phyloP scores from a whole-genome alignment of 2,888 invertebrate genomes.

The Aplocera efformata region DNA sequence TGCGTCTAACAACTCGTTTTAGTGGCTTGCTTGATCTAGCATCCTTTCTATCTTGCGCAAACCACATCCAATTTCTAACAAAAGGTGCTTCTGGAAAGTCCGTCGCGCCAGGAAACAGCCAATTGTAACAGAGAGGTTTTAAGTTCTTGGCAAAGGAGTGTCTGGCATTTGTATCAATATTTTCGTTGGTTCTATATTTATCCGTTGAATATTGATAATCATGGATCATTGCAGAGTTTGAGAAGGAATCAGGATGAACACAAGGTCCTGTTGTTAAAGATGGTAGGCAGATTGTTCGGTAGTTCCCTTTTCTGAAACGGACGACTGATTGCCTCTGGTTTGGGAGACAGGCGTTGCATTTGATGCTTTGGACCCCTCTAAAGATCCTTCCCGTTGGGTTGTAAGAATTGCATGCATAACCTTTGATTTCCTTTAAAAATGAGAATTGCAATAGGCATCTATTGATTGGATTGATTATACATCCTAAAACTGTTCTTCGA shows the following conservation, averaged over 20 bases:
- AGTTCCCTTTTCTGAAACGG: slow-evolving; percentile 8
- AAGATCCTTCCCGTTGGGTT: neutral
- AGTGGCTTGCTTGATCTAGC: neutral
- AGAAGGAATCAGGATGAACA: neutral
- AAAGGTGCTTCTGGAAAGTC: neutral
- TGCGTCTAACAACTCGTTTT: neutral
- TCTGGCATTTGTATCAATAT: slow-evolving; percentile 1
- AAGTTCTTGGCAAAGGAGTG: neutral
- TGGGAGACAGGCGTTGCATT: slow-evolving; percentile 6
- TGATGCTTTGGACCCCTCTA: slow-evolving; percentile 1
- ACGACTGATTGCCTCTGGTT: neutral
- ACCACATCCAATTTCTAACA: slow-evolving; percentile 20
- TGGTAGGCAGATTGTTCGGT: slow-evolving; percentile 1
- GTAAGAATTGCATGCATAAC: too few species aligned
- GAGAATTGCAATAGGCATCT: neutral
- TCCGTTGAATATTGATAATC: neutral
- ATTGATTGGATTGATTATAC: slow-evolving; percentile 2
- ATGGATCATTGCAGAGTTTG: neutral
- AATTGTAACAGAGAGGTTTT: too few species aligned
- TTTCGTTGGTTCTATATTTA: neutral
- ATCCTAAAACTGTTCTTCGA: slow-evolving; percentile 5
- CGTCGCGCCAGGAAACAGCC: neutral
- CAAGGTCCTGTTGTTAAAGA: neutral
- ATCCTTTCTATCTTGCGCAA: slow-evolving; percentile 11
- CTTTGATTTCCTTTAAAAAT: too few species aligned